These are phyloP conservation scores for Stenodera caucasica DNA, from an alignment of 2,888 invertebrate species.

Conservation along the genomic window DNA sequence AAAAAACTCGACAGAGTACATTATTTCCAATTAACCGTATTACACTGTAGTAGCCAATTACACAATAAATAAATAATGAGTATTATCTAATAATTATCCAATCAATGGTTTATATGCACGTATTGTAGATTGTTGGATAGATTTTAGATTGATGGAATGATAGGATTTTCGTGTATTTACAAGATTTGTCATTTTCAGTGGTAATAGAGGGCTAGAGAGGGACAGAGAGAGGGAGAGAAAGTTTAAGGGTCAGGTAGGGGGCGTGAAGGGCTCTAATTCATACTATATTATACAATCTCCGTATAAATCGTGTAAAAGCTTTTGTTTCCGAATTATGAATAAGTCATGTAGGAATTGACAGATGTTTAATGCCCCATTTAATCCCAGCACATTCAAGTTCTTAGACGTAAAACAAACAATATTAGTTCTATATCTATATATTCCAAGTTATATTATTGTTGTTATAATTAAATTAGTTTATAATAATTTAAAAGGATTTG, in stretches of 20 bases:
- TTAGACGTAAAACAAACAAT: neutral
- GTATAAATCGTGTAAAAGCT: slow-evolving; percentile 22
- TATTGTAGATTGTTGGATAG: too few species aligned
- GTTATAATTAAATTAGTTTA: neutral
- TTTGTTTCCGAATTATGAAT: slow-evolving; percentile 29
- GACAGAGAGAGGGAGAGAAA: too few species aligned
- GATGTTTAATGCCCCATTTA: slow-evolving; percentile 32
- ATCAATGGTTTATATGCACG: too few species aligned
- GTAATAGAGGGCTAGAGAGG: neutral
- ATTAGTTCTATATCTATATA: neutral
- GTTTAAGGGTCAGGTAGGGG: too few species aligned
- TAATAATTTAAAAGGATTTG: too few species aligned
- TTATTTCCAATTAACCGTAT: neutral
- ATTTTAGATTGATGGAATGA: neutral
- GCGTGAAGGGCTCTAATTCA: neutral
- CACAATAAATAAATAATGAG: neutral
- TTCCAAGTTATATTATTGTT: neutral
- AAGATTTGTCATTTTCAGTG: neutral
- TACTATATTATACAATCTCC: neutral
- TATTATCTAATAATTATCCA: neutral
- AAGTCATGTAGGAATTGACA: slow-evolving; percentile 34
- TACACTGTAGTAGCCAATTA: neutral
- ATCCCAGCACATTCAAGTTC: slow-evolving; percentile 17
- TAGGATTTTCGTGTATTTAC: slow-evolving; percentile 5
- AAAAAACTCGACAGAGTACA: neutral